Percentiles rank a stretch among this genome's conserved stretches.
phyloP scores from a whole-genome alignment of 2,113 vertebrate species.

The Ictalurus furcatus region DNA sequence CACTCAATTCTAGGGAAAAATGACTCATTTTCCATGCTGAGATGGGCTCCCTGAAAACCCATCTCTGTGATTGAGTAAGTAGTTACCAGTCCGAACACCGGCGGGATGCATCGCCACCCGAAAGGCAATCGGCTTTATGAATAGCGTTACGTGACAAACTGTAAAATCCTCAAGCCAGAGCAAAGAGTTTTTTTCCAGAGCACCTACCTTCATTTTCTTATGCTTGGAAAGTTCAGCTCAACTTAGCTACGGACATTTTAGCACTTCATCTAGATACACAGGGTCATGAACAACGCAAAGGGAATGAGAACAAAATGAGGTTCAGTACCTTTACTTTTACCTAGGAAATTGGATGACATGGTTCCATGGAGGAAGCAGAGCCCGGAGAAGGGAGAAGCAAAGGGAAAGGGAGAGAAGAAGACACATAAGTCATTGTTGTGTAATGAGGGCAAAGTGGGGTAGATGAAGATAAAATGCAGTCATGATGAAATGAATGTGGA shows the following conservation, averaged over 20 bases:
- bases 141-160: background rate
- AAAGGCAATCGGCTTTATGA: constrained; percentile 49
- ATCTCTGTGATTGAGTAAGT: constrained; percentile 30
- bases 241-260: constrained; percentile 22
- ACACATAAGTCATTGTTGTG: constrained; percentile 78
- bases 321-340: constrained; percentile 98
- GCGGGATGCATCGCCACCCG: background rate
- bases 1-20: constrained; percentile 57
- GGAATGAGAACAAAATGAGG: constrained; percentile 60
- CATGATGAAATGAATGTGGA: constrained; percentile 19
- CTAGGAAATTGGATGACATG: constrained; percentile 97
- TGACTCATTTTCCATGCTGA: constrained; percentile 19
- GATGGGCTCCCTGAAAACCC: constrained; percentile 25
- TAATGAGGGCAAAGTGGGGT: background rate
- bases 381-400: constrained; percentile 77
- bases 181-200: constrained; percentile 50
- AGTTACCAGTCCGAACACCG: constrained; percentile 30
- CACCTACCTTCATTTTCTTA: constrained; percentile 71
- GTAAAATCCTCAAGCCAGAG: constrained; percentile 51
- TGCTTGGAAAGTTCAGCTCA: constrained; percentile 19
- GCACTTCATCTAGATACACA: constrained; percentile 11
- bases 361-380: constrained; percentile 95
- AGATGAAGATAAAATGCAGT: constrained; percentile 7
- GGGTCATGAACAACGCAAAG: constrained; percentile 61
- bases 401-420: constrained; percentile 81